Evolutionary conservation across 2,888 invertebrate genomes (phyloP), one percentile per base, ranked within the genome.

Genomic region (Idaea straminata): DNA sequence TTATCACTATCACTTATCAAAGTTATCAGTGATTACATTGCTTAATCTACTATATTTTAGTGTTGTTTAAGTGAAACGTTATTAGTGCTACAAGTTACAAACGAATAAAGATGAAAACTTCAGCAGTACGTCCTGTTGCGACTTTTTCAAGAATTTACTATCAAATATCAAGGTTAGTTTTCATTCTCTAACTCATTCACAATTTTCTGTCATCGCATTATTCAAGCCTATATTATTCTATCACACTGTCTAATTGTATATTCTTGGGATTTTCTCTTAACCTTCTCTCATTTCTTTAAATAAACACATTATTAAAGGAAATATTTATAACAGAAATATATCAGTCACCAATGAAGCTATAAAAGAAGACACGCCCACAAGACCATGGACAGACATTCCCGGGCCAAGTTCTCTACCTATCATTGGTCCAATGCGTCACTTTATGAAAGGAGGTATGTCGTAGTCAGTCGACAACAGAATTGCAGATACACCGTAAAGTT

Each of bases 361-460:
- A 3, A 16, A 67, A 13, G 66, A 77, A 34, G 59, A 59, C 5
- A 36, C 16, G 0, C 71, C 68, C 6, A 61, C 74, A 4, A 79
- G 77, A 35, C 68, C 79, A 74, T 79, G 78, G 72, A 71, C 77
- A 35, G 82, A 87, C 16, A 86, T 90, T 47, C 89, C 89, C 1
- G 89, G 89, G 35, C 89, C 89, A 0, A 78, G 77, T 15, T 70
- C 82, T 5, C 64, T 84, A 16, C 87, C 88, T 0, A 34, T 89
- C 5, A 72, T 89, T 61, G 89, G 88, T 36, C 71, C 68, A 36
- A n/a, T 77, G 3, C 72, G 71, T 34, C 73, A 74, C 35, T 77
- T 77, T 65, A 59, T 77, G 57, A 75, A 74, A 4, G 73, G 74
- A 66, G 77, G 77, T 76, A 67, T 63, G 25, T 25, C 3, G 25